Conservation (phyloP, 2,888 invertebrate species). For the Yponomeuta evonymella region DNA sequence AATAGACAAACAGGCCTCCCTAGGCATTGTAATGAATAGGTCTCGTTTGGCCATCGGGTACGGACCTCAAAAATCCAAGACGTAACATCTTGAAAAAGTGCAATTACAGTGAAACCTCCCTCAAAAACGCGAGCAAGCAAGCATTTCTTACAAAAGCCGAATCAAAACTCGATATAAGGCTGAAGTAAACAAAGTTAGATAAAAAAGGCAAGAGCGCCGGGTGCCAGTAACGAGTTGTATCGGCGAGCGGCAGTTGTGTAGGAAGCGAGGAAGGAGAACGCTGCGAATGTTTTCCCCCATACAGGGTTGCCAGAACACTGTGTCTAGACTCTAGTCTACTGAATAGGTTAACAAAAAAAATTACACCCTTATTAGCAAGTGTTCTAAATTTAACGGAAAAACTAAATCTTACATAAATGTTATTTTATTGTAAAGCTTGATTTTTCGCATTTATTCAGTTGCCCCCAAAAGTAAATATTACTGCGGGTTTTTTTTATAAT, state of each 20-base stretch:
- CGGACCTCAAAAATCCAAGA: neutral
- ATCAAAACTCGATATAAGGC: slow-evolving; percentile 5
- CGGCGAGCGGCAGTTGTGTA: slow-evolving; percentile 10
- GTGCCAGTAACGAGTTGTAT: slow-evolving; percentile 35
- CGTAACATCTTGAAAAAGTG: neutral
- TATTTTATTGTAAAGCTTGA: too few relatives aligned
- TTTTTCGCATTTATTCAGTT: too few relatives aligned
- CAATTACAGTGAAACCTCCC: neutral
- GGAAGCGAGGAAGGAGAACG: slow-evolving; percentile 8
- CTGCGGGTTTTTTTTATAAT: too few relatives aligned
- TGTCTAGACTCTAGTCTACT: too few relatives aligned
- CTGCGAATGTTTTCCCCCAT: slow-evolving; percentile 39
- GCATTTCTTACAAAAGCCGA: neutral
- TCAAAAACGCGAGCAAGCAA: neutral
- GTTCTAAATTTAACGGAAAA: too few relatives aligned
- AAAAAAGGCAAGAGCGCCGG: slow-evolving; percentile 30
- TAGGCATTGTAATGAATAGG: too few relatives aligned
- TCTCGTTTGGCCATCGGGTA: too few relatives aligned
- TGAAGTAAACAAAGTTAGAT: slow-evolving; percentile 15
- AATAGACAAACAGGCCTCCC: too few relatives aligned
- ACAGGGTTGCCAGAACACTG: neutral
- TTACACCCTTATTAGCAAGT: too few relatives aligned
- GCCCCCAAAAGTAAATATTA: too few relatives aligned
- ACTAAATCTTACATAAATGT: too few relatives aligned
- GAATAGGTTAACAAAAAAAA: too few relatives aligned